These are phyloP conservation scores for Patella ulyssiponensis DNA, from an alignment of 2,888 invertebrate genomes.

Conservation along the genomic window DNA sequence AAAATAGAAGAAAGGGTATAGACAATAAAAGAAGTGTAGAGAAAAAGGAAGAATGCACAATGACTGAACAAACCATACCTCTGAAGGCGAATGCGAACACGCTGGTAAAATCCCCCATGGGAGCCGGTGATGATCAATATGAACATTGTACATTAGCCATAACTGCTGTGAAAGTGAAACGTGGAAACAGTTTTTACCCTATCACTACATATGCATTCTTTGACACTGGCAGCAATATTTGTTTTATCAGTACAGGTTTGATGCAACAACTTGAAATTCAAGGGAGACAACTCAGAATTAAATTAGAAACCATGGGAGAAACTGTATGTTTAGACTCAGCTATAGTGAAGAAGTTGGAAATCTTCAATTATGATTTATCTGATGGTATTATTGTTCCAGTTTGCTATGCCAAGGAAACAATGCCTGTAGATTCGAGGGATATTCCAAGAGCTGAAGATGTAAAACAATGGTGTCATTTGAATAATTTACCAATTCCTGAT, in stretches of 20 bases:
- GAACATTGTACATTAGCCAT: no score
- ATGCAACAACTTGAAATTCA: not conserved
- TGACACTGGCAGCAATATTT: slow-evolving; percentile 8
- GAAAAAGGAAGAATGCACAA: no score
- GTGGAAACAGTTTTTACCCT: no score
- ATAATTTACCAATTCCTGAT: not conserved
- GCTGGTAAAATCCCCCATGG: no score
- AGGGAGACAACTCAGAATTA: not conserved
- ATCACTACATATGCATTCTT: slow-evolving; percentile 1
- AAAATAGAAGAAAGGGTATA: no score
- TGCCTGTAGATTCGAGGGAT: not conserved
- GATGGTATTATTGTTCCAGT: not conserved
- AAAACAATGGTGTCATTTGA: slow-evolving; percentile 11
- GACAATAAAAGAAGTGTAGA: no score
- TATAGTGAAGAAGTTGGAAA: not conserved
- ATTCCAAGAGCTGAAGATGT: not conserved
- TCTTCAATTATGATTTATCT: not conserved
- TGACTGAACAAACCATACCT: no score
- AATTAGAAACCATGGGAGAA: slow-evolving; percentile 6
- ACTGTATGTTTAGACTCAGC: not conserved
- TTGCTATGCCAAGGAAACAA: not conserved
- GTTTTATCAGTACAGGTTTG: not conserved
- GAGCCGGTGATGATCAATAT: no score
- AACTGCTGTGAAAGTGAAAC: no score
- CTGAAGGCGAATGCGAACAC: no score